Evolutionary conservation across 2,113 vertebrate genomes (phyloP).

Genomic region (Hipposideros armiger): DNA sequence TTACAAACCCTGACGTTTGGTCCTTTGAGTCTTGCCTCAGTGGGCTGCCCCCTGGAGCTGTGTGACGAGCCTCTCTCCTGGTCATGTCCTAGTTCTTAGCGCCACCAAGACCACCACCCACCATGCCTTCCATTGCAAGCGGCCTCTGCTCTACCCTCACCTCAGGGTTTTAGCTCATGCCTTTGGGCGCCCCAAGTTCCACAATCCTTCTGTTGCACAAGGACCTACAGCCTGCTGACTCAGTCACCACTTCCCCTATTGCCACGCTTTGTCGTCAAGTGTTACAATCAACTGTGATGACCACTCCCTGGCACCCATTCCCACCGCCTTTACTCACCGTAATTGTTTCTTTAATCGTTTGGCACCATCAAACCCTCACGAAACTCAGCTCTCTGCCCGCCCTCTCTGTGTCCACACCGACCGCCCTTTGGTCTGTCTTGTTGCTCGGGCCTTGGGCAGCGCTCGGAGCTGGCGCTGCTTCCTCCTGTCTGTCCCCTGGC

Average conservation of each 20-base stretch:
- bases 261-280: not conserved
- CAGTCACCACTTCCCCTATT: not conserved
- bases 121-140: not conserved
- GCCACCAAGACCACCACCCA: not conserved
- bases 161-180: not conserved
- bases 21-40: not conserved
- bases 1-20: not conserved
- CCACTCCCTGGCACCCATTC: not conserved
- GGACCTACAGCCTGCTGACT: not conserved
- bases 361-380: not conserved
- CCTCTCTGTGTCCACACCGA: not conserved
- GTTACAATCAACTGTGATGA: not conserved
- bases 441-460: fast-evolving
- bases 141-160: not conserved
- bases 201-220: not conserved
- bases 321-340: not conserved
- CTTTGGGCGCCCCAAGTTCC: not conserved
- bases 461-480: not conserved
- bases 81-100: not conserved
- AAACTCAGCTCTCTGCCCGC: not conserved
- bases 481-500: not conserved
- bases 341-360: not conserved
- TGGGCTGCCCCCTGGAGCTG: not conserved
- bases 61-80: not conserved
- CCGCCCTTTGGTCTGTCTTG: not conserved